A percentile compares a stretch with the other conserved stretches of the same genome.
Conservation (phyloP, 2,113 vertebrate genomes). For the Atherinomorus stipes region DNA sequence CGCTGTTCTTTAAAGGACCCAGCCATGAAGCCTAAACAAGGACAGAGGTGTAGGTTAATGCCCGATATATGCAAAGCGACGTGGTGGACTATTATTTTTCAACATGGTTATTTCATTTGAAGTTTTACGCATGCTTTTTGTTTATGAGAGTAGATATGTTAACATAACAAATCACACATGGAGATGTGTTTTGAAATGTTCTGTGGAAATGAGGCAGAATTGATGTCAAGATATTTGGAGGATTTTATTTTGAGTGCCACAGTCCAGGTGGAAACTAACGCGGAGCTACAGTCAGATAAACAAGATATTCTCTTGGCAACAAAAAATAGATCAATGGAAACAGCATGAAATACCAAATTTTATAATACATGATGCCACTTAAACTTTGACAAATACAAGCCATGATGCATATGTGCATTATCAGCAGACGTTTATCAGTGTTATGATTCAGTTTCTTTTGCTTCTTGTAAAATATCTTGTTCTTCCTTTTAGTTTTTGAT, state of each 20-base stretch:
- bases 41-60: conserved; percentile 41
- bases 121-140: conserved; percentile 46
- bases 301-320: conserved; percentile 6
- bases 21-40: conserved; percentile 47
- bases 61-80: conserved; percentile 57
- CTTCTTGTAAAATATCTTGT: conserved; percentile 17
- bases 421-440: conserved; percentile 14
- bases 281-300: neutral
- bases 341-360: conserved; percentile 10
- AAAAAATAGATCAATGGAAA: conserved; percentile 10
- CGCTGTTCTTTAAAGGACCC: conserved; percentile 47
- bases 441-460: conserved; percentile 20
- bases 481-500: neutral
- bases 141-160: conserved; percentile 44
- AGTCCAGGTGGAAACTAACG: conserved; percentile 2
- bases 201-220: conserved; percentile 13
- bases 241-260: no score
- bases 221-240: conserved; percentile 1
- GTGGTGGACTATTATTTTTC: conserved; percentile 45
- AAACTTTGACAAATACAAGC: conserved; percentile 6
- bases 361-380: neutral
- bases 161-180: conserved; percentile 29
- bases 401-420: conserved; percentile 5
- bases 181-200: conserved; percentile 12
- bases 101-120: conserved; percentile 52